Base-by-base conservation (phyloP, 2,797 vertebrate species). In the Lepilemur ruficaudatus region DNA sequence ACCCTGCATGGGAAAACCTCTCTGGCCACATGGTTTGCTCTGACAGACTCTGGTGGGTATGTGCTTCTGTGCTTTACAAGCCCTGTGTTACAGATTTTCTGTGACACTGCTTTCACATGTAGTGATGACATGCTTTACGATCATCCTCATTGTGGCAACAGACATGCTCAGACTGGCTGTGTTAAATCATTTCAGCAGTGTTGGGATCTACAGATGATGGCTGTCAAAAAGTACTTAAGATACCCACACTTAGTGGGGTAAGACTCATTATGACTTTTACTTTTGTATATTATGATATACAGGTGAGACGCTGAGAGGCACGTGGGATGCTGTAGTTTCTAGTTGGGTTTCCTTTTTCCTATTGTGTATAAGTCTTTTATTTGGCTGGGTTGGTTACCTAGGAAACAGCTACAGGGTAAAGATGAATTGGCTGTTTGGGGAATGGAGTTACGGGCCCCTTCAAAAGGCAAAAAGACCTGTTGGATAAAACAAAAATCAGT, bases 321-420 rank as follows among this genome's bases (percentile, higher is more conserved):
- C 79, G 82, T 94, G 96, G 93, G 94, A 84, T 85, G 91, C 69
- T 97, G 14, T 96, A 41, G 43, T 75, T 92, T 82, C 41, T 88
- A 13, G 57, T 87, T 80, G 95, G 91, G 59, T 97, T 98, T 97
- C 78, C 94, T 94, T 97, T 94, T 94, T 92, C 69, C 96, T 94
- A 0, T 91, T 96, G 67, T 17, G 3, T 95, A 73, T 84, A 93
- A 94, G 86, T 98, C 96, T 97, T 95, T 98, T 93, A 85, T 95
- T 91, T 97, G 95, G 80, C 96, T 98, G 89, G 73, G 88, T 95
- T 93, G 95, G 98, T 98, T 98, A 94, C 98, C 98, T 98, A 52
- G 96, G 98, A 98, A 98, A 98, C 95, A 0, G 67, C 81, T 95
- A 65, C 94, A 91, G 90, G 75, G 87, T 97, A 97, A 93, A 97